Base-by-base conservation (phyloP, 2,888 invertebrate genomes). In the Heteropelma amictum region DNA sequence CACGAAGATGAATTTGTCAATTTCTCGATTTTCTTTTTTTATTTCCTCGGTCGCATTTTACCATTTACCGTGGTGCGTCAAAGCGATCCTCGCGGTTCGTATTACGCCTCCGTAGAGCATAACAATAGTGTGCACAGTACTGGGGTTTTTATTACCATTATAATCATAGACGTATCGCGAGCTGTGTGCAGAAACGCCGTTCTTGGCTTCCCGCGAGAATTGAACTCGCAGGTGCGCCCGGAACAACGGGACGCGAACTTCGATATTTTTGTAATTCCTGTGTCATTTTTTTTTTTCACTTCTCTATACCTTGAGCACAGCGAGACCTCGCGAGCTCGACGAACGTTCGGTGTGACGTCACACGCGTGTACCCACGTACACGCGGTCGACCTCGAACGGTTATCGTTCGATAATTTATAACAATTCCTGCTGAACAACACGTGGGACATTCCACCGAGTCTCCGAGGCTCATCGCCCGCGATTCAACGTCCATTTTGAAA, bases 281-380 rank as follows among this genome's bases (percentile, higher is more conserved):
- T 45, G 21, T 67, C 35, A 28, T n/a, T 26, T 47, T 47, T 38
- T 38, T 30, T 23, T 30, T 3, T 12, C 38, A 54, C 45, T 64
- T 35, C 49, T 67, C 67, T 61, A 54, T 67, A 45, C 64, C 49
- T 30, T 60, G n/a, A n/a, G n/a, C n/a, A n/a, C n/a, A n/a, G n/a
- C 60, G 35, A 67, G 53, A 67, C 35, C 60, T 67, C 54, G 56
- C n/a, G 33, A 45, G 28, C 40, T 38, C 45, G 35, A 14, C 47
- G 33, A 61, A 68, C 28, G 28, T 63, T 49, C n/a, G n/a, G 19
- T 68, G 58, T 68, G 68, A 68, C 42, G 61, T 72, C 68, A 63
- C 61, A 63, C 53, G 35, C 12, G 2, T 17, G 17, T 28, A 30
- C 8, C 17, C 28, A n/a, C 30, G 28, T 53, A 26, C 2, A 7